Conservation (phyloP, 2,888 invertebrate genomes). For the Ochropacha duplaris region DNA sequence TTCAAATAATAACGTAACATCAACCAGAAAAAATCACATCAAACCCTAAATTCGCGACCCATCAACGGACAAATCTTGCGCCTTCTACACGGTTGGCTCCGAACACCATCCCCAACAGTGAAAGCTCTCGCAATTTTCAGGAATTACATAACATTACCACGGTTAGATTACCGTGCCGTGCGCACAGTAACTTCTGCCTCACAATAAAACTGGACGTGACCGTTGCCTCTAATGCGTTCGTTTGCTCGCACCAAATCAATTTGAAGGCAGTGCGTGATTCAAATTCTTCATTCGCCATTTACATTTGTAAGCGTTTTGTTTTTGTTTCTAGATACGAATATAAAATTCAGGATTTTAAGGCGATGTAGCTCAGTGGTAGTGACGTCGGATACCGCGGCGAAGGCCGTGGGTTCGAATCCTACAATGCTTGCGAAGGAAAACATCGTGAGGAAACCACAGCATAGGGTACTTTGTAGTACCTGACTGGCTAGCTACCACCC, state of each 20-base stretch:
- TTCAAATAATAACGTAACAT: background rate
- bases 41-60: background rate
- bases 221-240: constrained; percentile 62
- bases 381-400: too few relatives aligned
- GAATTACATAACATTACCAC: constrained; percentile 61
- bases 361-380: too few relatives aligned
- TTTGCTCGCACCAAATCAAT: constrained; percentile 70
- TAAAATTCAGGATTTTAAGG: background rate
- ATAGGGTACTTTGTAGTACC: too few relatives aligned
- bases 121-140: constrained; percentile 45
- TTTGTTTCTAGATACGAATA: background rate
- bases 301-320: constrained; percentile 14
- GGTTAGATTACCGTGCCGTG: constrained; percentile 54
- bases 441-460: too few relatives aligned
- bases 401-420: too few relatives aligned
- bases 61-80: constrained; percentile 4
- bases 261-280: constrained; percentile 61
- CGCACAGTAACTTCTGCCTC: constrained; percentile 72
- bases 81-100: background rate
- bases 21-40: background rate
- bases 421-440: too few relatives aligned
- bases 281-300: constrained; percentile 51
- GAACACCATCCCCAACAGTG: constrained; percentile 12
- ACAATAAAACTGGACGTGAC: constrained; percentile 75
- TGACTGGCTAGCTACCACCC: too few relatives aligned